A percentile compares a stretch with the other conserved stretches of the same genome.
These are phyloP conservation scores for Trachelus stipa DNA, from an alignment of 2,888 invertebrate genomes.

Conservation along the genomic window DNA sequence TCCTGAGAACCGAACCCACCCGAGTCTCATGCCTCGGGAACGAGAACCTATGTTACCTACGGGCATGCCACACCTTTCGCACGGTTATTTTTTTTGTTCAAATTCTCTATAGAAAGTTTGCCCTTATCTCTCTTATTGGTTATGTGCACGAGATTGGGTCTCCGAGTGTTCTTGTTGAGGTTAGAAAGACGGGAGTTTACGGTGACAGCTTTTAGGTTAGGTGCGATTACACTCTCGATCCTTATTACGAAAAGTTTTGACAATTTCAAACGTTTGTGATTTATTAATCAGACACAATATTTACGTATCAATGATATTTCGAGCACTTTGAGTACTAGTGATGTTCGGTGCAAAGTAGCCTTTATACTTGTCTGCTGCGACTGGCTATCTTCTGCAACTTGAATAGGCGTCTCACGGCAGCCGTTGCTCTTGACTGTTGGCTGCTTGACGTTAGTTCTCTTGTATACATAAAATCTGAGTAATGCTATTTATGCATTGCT, in stretches of 20 bases:
- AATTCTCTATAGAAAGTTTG: not conserved
- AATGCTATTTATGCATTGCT: not conserved
- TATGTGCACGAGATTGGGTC: not conserved
- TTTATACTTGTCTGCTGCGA: not conserved
- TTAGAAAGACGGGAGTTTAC: too few species aligned
- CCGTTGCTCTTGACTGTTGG: not conserved
- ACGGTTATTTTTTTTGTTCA: slow-evolving; percentile 32
- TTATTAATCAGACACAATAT: not conserved
- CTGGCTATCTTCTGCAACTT: not conserved
- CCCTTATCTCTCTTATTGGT: not conserved
- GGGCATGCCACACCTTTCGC: slow-evolving; percentile 48
- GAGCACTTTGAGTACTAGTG: not conserved
- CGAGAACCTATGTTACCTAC: not conserved
- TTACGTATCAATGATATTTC: not conserved
- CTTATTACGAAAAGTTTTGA: not conserved
- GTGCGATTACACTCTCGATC: not conserved
- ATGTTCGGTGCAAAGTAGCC: not conserved
- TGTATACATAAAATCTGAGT: not conserved
- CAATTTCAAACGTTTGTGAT: not conserved
- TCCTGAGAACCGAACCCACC: slow-evolving; percentile 51
- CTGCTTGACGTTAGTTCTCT: not conserved
- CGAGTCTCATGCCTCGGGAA: slow-evolving; percentile 14
- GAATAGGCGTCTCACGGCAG: not conserved
- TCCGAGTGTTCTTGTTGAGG: too few species aligned
- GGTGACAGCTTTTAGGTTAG: not conserved